These are phyloP conservation scores for Aselliscus stoliczkanus DNA, from an alignment of 2,797 vertebrate genomes.

Conservation along the genomic window DNA sequence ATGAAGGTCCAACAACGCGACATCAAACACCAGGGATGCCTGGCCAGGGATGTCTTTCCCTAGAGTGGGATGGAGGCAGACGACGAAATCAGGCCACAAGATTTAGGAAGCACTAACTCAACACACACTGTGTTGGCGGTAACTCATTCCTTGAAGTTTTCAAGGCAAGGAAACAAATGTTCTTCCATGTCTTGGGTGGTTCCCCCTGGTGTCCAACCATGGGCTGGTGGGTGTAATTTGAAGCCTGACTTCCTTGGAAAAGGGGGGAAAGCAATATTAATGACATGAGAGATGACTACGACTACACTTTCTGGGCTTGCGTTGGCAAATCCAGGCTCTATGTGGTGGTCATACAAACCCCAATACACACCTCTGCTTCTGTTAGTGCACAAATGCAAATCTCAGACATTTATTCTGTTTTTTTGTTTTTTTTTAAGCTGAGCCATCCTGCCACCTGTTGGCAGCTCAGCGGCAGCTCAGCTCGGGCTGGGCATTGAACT, in stretches of 20 bases:
- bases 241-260: background rate
- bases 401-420: background rate
- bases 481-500: too few species aligned
- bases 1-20: slow-evolving; percentile 93
- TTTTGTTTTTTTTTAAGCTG: too few species aligned
- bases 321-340: background rate
- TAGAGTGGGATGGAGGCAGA: slow-evolving; percentile 63
- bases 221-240: background rate
- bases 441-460: too few species aligned
- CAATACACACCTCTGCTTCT: background rate
- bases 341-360: background rate
- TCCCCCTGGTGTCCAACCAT: background rate
- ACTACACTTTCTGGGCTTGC: background rate
- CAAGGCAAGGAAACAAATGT: background rate
- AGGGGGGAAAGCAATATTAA: background rate
- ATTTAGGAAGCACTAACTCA: background rate
- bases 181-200: background rate
- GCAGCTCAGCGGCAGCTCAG: too few species aligned
- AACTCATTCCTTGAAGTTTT: background rate
- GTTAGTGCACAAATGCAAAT: background rate
- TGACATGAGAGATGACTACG: background rate
- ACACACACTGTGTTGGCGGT: background rate
- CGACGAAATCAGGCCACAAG: background rate
- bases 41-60: slow-evolving; percentile 98
- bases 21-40: slow-evolving; percentile 95